Evolutionary conservation across 2,888 invertebrate species (phyloP), one percentile per base, ranked within the genome.

Genomic region (Chaetogeoica ovagalla): DNA sequence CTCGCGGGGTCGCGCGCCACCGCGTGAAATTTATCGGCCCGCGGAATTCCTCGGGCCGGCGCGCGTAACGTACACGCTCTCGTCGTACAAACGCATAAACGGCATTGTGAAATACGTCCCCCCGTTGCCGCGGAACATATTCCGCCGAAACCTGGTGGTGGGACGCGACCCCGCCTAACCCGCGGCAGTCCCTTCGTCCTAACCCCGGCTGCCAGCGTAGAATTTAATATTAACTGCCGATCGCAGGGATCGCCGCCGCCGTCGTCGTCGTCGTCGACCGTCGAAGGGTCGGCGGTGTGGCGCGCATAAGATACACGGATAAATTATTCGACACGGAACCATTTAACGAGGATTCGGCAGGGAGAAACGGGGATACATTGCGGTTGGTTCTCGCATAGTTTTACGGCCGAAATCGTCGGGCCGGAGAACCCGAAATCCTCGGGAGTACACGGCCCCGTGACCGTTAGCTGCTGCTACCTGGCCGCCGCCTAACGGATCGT

Each of bases 321-420:
- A 70, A 77, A 77, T 70, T 77, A 77, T 77, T 77, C 77, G 60
- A 77, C 69, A 23, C 48, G 68, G 69, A 77, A 69, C 77, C 77
- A 77, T 77, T 70, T 77, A 77, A 70, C 70, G 30, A 30, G 30
- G 30, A 30, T 30, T 30, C 4, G 30, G 30, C 4, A 30, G 30
- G 30, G 30, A 4, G 30, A 57, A 57, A 66, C n/a, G 57, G 76
- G 43, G 43, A 43, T 43, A 59, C 68, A 43, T 23, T 76, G 1
- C 4, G 68, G n/a, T n/a, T 59, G 68, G 76, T 76, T 30, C 60
- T 60, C 60, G 76, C 76, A 69, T 76, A 76, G 68, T 76, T 76
- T 48, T 60, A 76, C 21, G 39, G 30, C 65, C 65, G 9, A 63
- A 74, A 55, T 65, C 43, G 19, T 59, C 21, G 43, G 43, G 23